These are phyloP conservation scores for Zaprionus tsacasi DNA, from an alignment of 1,140 invertebrate species.

Conservation along the genomic window DNA sequence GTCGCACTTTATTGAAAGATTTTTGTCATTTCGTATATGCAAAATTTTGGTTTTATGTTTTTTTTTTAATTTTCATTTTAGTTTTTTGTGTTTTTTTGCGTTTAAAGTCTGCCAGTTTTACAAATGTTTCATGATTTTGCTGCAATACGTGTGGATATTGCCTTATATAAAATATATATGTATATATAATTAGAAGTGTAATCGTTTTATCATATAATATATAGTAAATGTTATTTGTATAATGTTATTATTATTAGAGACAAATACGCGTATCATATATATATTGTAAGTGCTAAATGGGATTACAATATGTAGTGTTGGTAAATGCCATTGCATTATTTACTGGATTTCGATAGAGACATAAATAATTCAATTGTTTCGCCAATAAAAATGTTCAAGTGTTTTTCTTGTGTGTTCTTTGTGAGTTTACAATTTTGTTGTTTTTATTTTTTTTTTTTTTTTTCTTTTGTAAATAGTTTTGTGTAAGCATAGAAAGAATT, in stretches of 20 bases:
- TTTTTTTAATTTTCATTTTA: conserved; percentile 47
- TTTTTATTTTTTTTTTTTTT: conserved; percentile 4
- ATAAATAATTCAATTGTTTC: conserved; percentile 47
- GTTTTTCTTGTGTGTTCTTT: conserved; percentile 20
- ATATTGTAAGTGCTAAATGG: conserved; percentile 49
- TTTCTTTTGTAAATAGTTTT: conserved; percentile 50
- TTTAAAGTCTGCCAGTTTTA: conserved; percentile 59
- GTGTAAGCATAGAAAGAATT: conserved; percentile 50
- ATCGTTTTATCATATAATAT: conserved; percentile 71
- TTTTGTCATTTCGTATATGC: conserved; percentile 51
- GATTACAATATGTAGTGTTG: conserved; percentile 42
- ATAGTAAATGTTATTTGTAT: conserved; percentile 74
- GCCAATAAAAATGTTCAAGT: conserved; percentile 56
- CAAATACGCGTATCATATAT: conserved; percentile 66
- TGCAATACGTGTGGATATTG: conserved; percentile 41
- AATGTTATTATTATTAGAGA: conserved; percentile 76
- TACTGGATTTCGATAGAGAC: conserved; percentile 31
- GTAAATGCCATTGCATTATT: conserved; percentile 40
- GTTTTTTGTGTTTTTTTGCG: conserved; percentile 4
- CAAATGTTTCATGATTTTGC: conserved; percentile 49
- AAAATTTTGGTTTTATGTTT: conserved; percentile 31
- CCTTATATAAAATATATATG: conserved; percentile 74
- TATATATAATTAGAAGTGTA: conserved; percentile 72
- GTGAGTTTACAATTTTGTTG: conserved; percentile 21
- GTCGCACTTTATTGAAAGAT: conserved; percentile 81